Percentiles rank a stretch among this genome's conserved stretches.
Conservation (phyloP, 1,140 invertebrate genomes). For the Lepeophtheirus salmonis region DNA sequence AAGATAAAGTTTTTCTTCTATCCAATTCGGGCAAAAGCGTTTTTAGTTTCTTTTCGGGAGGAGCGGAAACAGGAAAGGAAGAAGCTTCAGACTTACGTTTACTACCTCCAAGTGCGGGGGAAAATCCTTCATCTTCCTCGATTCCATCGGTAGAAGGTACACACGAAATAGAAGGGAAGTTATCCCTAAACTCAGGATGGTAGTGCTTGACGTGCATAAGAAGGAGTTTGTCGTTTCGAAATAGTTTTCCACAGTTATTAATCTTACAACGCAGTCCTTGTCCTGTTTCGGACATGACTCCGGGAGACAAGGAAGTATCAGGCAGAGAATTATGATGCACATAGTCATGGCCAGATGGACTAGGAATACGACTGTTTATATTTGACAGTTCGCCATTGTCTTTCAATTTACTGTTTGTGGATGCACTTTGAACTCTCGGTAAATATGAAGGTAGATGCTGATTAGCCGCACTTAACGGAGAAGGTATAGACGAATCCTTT, state of each 20-base stretch:
- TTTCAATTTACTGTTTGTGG: too few species aligned
- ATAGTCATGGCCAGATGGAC: not conserved
- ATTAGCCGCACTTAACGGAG: not conserved
- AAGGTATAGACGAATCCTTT: not conserved
- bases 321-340: too few species aligned
- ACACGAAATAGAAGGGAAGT: too few species aligned
- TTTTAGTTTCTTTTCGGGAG: not conserved
- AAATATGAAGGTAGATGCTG: not conserved
- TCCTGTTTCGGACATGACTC: conserved; percentile 2
- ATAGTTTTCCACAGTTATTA: conserved; percentile 10
- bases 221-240: conserved; percentile 14
- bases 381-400: not conserved
- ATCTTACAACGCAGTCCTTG: conserved; percentile 10
- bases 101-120: too few species aligned
- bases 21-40: not conserved
- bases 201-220: conserved; percentile 18
- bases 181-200: conserved; percentile 2
- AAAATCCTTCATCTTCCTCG: too few species aligned
- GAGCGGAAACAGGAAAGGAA: not conserved
- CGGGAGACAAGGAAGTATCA: too few species aligned
- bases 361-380: not conserved
- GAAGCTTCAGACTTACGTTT: too few species aligned
- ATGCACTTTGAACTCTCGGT: too few species aligned
- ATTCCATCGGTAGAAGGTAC: too few species aligned
- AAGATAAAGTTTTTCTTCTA: not conserved